These are phyloP conservation scores for Hirtodrosophila cameraria DNA, from an alignment of 2,888 invertebrate genomes.

Conservation along the genomic window DNA sequence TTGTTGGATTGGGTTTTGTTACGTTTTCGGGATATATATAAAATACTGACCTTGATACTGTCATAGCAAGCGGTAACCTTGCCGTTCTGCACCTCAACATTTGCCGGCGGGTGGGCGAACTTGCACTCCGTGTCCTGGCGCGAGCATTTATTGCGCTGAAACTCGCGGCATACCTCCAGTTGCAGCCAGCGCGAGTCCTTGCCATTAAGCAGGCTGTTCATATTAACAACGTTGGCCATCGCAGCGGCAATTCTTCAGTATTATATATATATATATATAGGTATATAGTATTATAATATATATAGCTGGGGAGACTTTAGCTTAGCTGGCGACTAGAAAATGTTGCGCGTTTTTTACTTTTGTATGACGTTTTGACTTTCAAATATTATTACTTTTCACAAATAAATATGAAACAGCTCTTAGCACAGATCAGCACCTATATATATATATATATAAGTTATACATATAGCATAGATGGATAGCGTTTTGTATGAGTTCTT, in stretches of 20 bases:
- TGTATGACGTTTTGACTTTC: slow-evolving; percentile 47
- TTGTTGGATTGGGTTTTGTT: neutral
- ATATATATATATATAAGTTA: slow-evolving; percentile 37
- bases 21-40: too few relatives aligned
- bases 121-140: slow-evolving; percentile 99
- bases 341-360: slow-evolving; percentile 63
- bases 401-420: slow-evolving; percentile 39
- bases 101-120: slow-evolving; percentile 99
- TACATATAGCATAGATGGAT: slow-evolving; percentile 64
- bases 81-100: slow-evolving; percentile 99
- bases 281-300: slow-evolving; percentile 13
- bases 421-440: slow-evolving; percentile 58
- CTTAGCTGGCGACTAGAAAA: slow-evolving; percentile 72
- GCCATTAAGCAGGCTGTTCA: slow-evolving; percentile 98
- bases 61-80: slow-evolving; percentile 99
- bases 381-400: slow-evolving; percentile 6
- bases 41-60: slow-evolving; percentile 98
- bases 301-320: slow-evolving; percentile 51
- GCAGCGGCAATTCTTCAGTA: slow-evolving; percentile 50
- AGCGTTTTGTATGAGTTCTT: slow-evolving; percentile 57
- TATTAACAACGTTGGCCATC: slow-evolving; percentile 96
- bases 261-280: slow-evolving; percentile 33
- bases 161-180: slow-evolving; percentile 99
- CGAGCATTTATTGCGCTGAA: slow-evolving; percentile 99
- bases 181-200: slow-evolving; percentile 99